These are phyloP conservation scores for Acronicta aceris DNA, from an alignment of 2,888 invertebrate genomes.

Conservation along the genomic window DNA sequence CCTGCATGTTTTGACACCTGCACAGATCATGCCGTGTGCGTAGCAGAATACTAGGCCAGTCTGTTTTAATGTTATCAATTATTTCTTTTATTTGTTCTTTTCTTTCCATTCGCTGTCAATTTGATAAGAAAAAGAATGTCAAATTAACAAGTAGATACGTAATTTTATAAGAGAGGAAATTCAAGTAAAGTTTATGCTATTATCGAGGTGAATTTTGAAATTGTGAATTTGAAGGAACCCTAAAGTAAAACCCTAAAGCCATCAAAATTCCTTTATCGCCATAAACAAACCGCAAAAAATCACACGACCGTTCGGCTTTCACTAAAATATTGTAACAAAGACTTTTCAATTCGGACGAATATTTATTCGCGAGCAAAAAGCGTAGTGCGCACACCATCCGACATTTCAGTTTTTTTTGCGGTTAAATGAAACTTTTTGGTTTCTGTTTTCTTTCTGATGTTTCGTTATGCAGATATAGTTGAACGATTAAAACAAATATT, in stretches of 20 bases:
- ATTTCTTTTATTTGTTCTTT: too few relatives aligned
- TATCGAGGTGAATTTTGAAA: background rate
- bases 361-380: conserved; percentile 62
- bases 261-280: conserved; percentile 44
- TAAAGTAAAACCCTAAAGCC: conserved; percentile 31
- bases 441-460: conserved; percentile 36
- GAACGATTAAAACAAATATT: conserved; percentile 31
- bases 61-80: too few relatives aligned
- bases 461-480: conserved; percentile 26
- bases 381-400: conserved; percentile 51
- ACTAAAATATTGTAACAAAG: conserved; percentile 66
- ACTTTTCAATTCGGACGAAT: conserved; percentile 65
- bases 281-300: conserved; percentile 61
- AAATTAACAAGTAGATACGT: background rate
- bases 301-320: conserved; percentile 55
- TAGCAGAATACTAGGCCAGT: too few relatives aligned
- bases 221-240: conserved; percentile 32
- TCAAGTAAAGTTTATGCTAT: background rate
- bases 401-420: conserved; percentile 53
- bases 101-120: too few relatives aligned
- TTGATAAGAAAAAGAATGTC: too few relatives aligned
- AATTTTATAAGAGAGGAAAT: background rate
- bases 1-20: too few relatives aligned
- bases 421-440: conserved; percentile 46
- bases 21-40: too few relatives aligned